Conservation (phyloP, 2,113 vertebrate genomes). For the Centropus unirufus region DNA sequence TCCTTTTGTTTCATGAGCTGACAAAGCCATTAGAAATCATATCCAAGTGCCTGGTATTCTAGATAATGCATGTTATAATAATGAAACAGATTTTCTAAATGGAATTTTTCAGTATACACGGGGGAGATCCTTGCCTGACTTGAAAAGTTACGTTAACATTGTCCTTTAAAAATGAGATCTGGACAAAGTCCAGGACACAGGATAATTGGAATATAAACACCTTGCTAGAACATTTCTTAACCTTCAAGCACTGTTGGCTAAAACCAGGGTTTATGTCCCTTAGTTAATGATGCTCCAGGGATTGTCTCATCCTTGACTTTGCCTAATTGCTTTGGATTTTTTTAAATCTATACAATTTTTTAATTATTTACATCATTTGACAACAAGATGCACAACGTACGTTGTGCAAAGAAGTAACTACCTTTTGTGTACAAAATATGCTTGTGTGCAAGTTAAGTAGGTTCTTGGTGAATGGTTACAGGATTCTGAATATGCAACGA, state of each 20-base stretch:
- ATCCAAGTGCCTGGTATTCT: background rate
- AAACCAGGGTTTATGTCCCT: background rate
- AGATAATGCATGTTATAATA: background rate
- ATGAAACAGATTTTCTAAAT: background rate
- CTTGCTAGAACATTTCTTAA: background rate
- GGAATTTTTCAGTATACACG: background rate
- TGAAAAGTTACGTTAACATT: background rate
- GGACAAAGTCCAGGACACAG: background rate
- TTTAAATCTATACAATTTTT: background rate
- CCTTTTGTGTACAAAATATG: background rate
- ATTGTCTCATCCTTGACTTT: background rate
- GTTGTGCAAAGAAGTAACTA: background rate
- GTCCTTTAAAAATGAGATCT: background rate
- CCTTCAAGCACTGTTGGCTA: background rate
- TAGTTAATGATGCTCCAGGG: background rate
- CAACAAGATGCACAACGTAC: background rate
- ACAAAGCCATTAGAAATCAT: background rate
- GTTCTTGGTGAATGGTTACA: background rate
- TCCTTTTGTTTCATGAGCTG: background rate
- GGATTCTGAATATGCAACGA: background rate
- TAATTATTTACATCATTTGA: background rate
- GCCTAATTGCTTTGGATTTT: background rate
- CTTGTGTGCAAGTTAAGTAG: background rate
- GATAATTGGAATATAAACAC: background rate
- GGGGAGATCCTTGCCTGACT: background rate